Evolutionary conservation across 2,113 vertebrate genomes (phyloP).

Genomic region (Tringa solitaria): DNA sequence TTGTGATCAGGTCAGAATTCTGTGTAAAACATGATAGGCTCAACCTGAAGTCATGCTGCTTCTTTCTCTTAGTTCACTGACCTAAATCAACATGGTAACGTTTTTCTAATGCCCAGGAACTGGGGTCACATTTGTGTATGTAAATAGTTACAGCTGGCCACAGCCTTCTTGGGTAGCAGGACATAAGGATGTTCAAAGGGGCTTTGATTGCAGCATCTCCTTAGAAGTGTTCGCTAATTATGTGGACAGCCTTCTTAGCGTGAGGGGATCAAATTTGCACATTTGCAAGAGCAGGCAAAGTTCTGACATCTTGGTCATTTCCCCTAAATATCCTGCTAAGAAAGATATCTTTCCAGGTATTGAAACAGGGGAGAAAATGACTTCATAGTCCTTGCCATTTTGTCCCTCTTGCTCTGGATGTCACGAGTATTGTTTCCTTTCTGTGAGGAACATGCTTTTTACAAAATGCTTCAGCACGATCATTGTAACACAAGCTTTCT

Average conservation of each 20-base stretch:
- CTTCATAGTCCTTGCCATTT: neutral
- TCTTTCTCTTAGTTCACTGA: neutral
- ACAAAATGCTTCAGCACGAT: neutral
- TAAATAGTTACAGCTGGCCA: neutral
- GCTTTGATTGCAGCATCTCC: neutral
- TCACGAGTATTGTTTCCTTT: neutral
- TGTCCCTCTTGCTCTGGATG: neutral
- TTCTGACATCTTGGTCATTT: neutral
- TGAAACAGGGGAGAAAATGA: neutral
- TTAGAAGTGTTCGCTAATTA: neutral
- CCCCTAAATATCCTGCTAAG: neutral
- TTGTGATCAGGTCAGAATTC: slow-evolving; percentile 89
- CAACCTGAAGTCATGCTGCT: neutral
- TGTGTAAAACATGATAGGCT: neutral
- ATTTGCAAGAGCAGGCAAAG: neutral
- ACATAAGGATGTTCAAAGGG: neutral
- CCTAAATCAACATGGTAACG: neutral
- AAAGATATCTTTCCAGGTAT: neutral
- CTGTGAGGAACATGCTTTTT: neutral
- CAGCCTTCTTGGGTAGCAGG: rapidly evolving
- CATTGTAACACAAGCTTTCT: neutral
- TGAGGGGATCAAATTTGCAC: neutral
- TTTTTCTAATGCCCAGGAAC: neutral
- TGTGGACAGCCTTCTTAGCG: neutral
- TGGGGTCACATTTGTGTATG: neutral